Evolutionary conservation across 64 coral and sea anemone species (phyloP).

Genomic region (Orbicella faveolata): DNA sequence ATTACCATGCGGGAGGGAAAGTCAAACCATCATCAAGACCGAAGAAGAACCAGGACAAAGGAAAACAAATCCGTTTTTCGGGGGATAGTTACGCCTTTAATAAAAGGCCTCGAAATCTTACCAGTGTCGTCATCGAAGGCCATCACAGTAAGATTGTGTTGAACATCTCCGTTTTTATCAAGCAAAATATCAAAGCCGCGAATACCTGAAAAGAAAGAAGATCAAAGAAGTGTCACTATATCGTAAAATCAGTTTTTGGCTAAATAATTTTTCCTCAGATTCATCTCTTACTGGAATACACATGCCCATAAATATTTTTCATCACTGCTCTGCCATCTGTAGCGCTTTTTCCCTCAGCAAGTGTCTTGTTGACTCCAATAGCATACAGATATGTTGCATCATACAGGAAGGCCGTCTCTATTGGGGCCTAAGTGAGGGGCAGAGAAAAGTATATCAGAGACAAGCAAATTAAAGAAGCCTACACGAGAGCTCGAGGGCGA

Average conservation of each 20-base stretch:
- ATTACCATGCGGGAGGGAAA: too few species aligned
- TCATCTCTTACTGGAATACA: constrained; percentile 43
- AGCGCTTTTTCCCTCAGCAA: constrained; percentile 45
- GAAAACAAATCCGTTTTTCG: background rate
- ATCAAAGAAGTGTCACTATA: too few species aligned
- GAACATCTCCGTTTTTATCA: constrained; percentile 75
- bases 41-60: too few species aligned
- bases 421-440: constrained; percentile 34
- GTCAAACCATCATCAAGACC: too few species aligned
- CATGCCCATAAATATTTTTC: constrained; percentile 65
- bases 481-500: too few species aligned
- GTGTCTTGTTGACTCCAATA: constrained; percentile 75
- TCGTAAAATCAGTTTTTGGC: too few species aligned
- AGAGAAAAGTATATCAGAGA: background rate
- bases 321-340: constrained; percentile 62
- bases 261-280: too few species aligned
- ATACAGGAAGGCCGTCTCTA: constrained; percentile 64
- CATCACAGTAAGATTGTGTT: constrained; percentile 71
- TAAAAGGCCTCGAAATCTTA: background rate
- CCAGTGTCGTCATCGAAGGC: constrained; percentile 58
- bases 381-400: constrained; percentile 92
- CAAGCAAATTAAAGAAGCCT: background rate
- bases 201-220: constrained; percentile 53
- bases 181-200: constrained; percentile 73
- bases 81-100: background rate